Conservation (phyloP, 2,113 vertebrate species). For the Malurus cyaneus region DNA sequence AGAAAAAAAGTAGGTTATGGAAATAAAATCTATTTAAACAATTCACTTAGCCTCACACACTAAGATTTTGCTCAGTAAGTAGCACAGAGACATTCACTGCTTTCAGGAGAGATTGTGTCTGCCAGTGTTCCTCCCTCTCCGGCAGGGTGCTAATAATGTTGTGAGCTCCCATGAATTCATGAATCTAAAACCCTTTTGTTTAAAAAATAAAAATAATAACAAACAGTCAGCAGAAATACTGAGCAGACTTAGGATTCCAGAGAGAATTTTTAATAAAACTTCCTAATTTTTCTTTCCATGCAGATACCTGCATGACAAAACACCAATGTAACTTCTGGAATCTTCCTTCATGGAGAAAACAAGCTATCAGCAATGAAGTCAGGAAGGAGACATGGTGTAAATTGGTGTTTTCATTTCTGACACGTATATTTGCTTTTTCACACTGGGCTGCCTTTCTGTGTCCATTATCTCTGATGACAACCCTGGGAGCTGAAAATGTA, state of each 20-base stretch:
- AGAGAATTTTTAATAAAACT: not conserved
- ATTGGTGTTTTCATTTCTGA: conserved; percentile 2
- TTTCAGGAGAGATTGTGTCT: not conserved
- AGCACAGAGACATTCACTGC: not conserved
- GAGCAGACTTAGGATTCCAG: not conserved
- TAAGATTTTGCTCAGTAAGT: not conserved
- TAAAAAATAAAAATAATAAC: not conserved
- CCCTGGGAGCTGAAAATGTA: not conserved
- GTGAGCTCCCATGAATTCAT: not conserved
- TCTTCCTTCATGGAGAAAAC: not conserved
- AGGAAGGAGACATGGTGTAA: not conserved
- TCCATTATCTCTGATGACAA: not conserved
- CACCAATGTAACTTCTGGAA: not conserved
- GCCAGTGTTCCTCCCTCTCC: not conserved
- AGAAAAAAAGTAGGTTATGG: not conserved
- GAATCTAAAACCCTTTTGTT: not conserved
- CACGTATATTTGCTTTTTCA: not conserved
- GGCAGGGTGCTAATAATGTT: not conserved
- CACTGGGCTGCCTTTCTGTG: not conserved
- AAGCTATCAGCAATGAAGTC: not conserved
- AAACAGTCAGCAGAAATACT: not conserved
- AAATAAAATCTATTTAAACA: not conserved
- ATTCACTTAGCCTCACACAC: not conserved
- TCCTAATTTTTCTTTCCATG: not conserved
- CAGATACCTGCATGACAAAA: not conserved